Evolutionary conservation across 2,113 vertebrate genomes (phyloP).

Genomic region (Murina feae): DNA sequence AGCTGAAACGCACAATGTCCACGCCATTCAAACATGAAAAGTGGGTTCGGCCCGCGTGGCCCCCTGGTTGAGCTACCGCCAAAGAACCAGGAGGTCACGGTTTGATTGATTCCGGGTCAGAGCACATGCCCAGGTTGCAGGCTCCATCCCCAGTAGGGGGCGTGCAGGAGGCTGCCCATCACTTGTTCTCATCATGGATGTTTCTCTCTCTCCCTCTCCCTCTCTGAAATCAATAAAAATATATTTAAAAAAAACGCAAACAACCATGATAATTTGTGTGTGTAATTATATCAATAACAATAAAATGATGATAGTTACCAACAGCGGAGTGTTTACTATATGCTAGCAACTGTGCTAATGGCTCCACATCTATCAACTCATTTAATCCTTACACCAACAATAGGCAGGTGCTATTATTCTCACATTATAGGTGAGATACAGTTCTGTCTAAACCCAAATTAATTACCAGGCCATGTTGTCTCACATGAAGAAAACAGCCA

Average conservation of each 20-base stretch:
- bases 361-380: not conserved
- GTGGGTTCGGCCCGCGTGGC: too few species aligned
- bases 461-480: not conserved
- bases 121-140: too few species aligned
- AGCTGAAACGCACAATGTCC: not conserved
- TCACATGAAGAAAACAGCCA: not conserved
- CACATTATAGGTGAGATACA: not conserved
- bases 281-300: not conserved
- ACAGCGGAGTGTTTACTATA: not conserved
- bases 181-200: too few species aligned
- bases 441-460: not conserved
- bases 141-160: too few species aligned
- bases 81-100: too few species aligned
- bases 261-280: not conserved
- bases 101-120: too few species aligned
- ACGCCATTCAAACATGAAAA: too few species aligned
- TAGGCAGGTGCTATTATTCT: not conserved
- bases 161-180: too few species aligned
- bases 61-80: too few species aligned
- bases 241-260: too few species aligned
- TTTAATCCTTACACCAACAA: not conserved
- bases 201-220: too few species aligned
- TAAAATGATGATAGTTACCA: not conserved
- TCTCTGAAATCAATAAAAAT: too few species aligned
- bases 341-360: not conserved